Evolutionary conservation across 2,888 invertebrate genomes (phyloP).

Genomic region (Apodemia zela): DNA sequence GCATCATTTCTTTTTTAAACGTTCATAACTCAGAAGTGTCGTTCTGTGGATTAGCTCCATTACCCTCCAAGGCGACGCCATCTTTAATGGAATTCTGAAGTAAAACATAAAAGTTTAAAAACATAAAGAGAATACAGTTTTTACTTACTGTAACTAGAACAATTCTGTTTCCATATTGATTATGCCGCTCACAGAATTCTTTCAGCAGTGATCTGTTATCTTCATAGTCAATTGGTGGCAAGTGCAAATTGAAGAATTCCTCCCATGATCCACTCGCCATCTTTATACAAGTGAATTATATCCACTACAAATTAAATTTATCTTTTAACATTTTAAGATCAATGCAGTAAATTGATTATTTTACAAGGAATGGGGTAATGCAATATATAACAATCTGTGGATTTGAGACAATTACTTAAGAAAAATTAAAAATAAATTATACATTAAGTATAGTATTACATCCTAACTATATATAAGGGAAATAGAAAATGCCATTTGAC

Average conservation of each 20-base stretch:
- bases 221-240: slow-evolving; percentile 88
- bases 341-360: no score
- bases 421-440: background rate
- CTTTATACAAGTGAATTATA: slow-evolving; percentile 18
- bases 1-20: no score
- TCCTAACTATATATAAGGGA: background rate
- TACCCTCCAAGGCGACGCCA: no score
- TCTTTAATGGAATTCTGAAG: no score
- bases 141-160: slow-evolving; percentile 88
- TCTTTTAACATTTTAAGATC: background rate
- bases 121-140: no score
- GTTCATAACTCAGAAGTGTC: no score
- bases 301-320: background rate
- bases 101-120: no score
- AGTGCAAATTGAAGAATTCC: slow-evolving; percentile 89
- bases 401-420: no score
- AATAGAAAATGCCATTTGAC: background rate
- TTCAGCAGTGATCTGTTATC: slow-evolving; percentile 85
- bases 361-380: no score
- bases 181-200: slow-evolving; percentile 87
- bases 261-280: slow-evolving; percentile 84
- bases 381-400: no score
- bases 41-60: no score
- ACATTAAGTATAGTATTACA: background rate
- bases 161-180: slow-evolving; percentile 84